Evolutionary conservation across 2,113 vertebrate species (phyloP), one percentile per base, ranked within the genome.

Genomic region (Nothobranchius kuhntae): DNA sequence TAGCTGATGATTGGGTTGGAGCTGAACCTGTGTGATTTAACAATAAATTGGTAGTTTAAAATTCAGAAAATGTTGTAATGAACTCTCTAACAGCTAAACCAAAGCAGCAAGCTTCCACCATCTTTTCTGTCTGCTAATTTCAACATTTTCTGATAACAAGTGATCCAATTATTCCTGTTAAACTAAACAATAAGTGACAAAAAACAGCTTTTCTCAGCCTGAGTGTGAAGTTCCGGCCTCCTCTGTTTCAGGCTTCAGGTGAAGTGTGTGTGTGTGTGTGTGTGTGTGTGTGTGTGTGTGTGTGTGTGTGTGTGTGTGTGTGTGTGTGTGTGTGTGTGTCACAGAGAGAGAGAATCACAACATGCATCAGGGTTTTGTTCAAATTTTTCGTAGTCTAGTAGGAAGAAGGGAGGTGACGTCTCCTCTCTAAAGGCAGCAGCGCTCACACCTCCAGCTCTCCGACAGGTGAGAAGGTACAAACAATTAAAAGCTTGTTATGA

Each of bases 391-490:
- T 54, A 82, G 73, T 84, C 53, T 55, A 59, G 66, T 53, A 54
- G 55, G 36, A 67, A 59, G 57, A 54, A 45, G 45, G 65, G 58
- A 86, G 79, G 80, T 81, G 83, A 91, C 86, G 77, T 89, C 83
- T 77, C 85, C 71, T 81, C 89, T 88, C 89, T 91, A 88, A 83
- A 87, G 80, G 83, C 77, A 73, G 40, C 73, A 53, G 86, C 83
- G 83, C 75, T 92, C 67, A 90, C 91, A 91, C 89, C 91, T 91
- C 57, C 76, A 11, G 73, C 82, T 70, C 66, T 59, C 73, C 44
- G 71, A 63, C 86, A 90, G 88, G 91, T 91, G 92, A 86, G 78
- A 88, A 89, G 77, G 47, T 47, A 82, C 71, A 81, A 86, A 91
- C 86, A 91, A 91, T 69, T 61, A 64, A 0, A 38, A 64, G 55